These are phyloP conservation scores for Gambusia holbrooki DNA, from an alignment of 2,113 vertebrate genomes.

Conservation along the genomic window DNA sequence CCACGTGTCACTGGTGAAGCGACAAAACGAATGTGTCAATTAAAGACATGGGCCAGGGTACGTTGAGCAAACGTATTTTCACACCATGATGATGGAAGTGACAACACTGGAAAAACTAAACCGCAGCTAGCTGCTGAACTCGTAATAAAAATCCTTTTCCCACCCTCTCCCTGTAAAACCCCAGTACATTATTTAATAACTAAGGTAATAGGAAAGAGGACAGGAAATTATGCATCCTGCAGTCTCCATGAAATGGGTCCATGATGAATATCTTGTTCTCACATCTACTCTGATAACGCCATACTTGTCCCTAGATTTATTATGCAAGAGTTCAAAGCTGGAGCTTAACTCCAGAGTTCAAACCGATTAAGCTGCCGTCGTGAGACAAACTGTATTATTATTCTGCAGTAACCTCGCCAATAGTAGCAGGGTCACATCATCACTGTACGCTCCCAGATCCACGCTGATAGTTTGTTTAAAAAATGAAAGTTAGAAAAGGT, in stretches of 20 bases:
- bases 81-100: neutral
- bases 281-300: constrained; percentile 33
- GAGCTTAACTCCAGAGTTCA: constrained; percentile 47
- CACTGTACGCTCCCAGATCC: no score
- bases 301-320: constrained; percentile 52
- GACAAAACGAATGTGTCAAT: constrained; percentile 24
- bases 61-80: neutral
- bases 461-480: no score
- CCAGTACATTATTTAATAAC: constrained; percentile 33
- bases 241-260: neutral
- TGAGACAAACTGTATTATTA: constrained; percentile 10
- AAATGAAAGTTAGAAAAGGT: no score
- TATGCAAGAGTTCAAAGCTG: constrained; percentile 46
- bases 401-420: constrained; percentile 5
- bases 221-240: constrained; percentile 43
- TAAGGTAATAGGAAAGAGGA: constrained; percentile 26
- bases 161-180: neutral
- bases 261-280: constrained; percentile 49
- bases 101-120: neutral
- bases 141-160: neutral
- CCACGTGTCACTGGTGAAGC: neutral
- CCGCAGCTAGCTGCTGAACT: constrained; percentile 1
- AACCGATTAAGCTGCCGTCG: constrained; percentile 26
- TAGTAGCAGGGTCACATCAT: constrained; percentile 3
- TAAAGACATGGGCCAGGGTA: neutral